Percentiles rank a stretch among this genome's conserved stretches.
Evolutionary conservation across 2,888 invertebrate genomes (phyloP).

Genomic region (Lasioglossum calceatum): DNA sequence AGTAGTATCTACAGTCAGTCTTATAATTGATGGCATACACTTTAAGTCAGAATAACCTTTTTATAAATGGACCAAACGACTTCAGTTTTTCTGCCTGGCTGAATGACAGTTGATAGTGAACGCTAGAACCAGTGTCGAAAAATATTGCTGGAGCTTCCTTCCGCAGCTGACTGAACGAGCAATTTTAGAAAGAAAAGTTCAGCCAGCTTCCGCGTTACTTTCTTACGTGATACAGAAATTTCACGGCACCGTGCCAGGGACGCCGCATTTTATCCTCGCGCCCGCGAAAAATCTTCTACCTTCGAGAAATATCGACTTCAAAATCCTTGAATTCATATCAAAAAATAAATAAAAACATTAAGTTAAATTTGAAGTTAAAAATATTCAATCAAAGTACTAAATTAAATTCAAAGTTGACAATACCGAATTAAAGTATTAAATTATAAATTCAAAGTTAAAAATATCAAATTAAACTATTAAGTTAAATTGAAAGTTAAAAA

Average conservation of each 20-base stretch:
- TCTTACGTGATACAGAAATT: constrained; percentile 68
- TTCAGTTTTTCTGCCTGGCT: too few relatives aligned
- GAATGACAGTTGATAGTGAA: too few relatives aligned
- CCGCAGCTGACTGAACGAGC: constrained; percentile 36
- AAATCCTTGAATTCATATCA: background rate
- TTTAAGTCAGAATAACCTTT: too few relatives aligned
- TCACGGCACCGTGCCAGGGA: background rate
- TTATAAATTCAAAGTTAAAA: background rate
- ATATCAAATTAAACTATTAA: background rate
- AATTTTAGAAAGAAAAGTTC: constrained; percentile 47
- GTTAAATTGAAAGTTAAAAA: background rate
- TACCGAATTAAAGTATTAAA: background rate
- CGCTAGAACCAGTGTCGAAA: background rate
- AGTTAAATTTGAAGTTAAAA: too few relatives aligned
- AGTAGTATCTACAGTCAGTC: too few relatives aligned
- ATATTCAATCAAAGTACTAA: too few relatives aligned
- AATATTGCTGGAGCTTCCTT: constrained; percentile 34
- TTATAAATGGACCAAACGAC: too few relatives aligned
- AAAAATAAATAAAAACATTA: background rate
- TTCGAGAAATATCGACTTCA: constrained; percentile 2
- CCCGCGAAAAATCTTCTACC: background rate
- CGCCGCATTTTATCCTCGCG: constrained; percentile 1
- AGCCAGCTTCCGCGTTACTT: constrained; percentile 69
- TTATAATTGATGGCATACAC: too few relatives aligned
- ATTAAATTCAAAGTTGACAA: background rate